A percentile compares a stretch with the other conserved stretches of the same genome.
These are phyloP conservation scores for Amphiprion percula DNA, from an alignment of 2,113 vertebrate genomes.

Conservation along the genomic window DNA sequence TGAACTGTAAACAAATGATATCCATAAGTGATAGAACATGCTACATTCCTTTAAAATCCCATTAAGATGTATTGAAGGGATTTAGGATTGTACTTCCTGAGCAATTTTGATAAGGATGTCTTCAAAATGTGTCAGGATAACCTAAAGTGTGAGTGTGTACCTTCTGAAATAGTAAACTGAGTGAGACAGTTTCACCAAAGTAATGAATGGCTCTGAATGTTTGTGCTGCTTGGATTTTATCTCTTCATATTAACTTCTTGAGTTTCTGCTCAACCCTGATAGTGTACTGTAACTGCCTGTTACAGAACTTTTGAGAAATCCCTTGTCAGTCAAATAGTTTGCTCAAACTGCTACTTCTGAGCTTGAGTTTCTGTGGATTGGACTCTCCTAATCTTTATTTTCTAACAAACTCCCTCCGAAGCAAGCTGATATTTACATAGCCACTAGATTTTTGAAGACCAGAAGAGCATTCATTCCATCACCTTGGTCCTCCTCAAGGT, in stretches of 20 bases:
- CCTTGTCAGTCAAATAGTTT: constrained; percentile 11
- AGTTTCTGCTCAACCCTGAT: neutral
- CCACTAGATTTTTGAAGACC: no score
- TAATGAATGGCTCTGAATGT: neutral
- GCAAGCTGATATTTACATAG: neutral
- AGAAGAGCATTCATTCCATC: no score
- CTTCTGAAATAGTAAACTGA: neutral
- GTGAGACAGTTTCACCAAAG: constrained; percentile 7
- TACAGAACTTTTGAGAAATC: neutral
- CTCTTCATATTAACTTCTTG: constrained; percentile 14
- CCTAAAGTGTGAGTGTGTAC: neutral
- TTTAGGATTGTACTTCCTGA: constrained; percentile 23
- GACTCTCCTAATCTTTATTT: neutral
- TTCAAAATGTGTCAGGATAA: constrained; percentile 7
- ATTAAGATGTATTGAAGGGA: constrained; percentile 14
- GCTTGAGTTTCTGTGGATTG: neutral
- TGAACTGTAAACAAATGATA: constrained; percentile 1
- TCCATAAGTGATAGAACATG: neutral
- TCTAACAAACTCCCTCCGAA: neutral
- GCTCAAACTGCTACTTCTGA: neutral
- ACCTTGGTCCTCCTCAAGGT: no score
- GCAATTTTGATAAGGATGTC: constrained; percentile 17
- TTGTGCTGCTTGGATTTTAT: constrained; percentile 29
- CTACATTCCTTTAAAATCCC: neutral
- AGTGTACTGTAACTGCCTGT: neutral